phyloP scores from a whole-genome alignment of 2,888 invertebrate genomes.

The Physocephala rufipes region DNA sequence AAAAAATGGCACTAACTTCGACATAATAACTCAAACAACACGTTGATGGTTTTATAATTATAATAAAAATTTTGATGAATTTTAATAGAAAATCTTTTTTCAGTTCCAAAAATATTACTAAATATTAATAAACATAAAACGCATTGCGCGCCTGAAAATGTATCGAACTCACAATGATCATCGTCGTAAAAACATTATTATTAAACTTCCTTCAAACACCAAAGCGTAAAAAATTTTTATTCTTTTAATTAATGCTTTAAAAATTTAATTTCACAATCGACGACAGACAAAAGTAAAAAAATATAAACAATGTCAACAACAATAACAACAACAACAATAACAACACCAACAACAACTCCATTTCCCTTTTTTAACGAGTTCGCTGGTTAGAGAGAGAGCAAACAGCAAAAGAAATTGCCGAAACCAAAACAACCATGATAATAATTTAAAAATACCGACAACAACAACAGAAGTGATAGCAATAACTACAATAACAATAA shows the following conservation, averaged over 20 bases:
- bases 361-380: not conserved
- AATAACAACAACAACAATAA: conserved; percentile 2
- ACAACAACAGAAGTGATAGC: not conserved
- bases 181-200: no score
- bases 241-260: not conserved
- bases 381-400: not conserved
- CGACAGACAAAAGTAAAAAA: no score
- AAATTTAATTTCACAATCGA: not conserved
- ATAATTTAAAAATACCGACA: not conserved
- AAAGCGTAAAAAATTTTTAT: not conserved
- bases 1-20: no score
- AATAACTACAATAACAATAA: not conserved
- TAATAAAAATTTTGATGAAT: no score
- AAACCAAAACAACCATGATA: not conserved
- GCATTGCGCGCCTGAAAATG: no score
- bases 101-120: no score
- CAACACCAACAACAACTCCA: not conserved
- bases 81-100: no score
- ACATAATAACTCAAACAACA: no score
- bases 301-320: not conserved
- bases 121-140: no score
- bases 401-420: not conserved
- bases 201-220: no score
- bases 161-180: no score
- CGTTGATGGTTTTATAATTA: no score